A percentile compares a stretch with the other conserved stretches of the same genome.
Evolutionary conservation across 2,113 vertebrate genomes (phyloP).

Genomic region (Ellobius talpinus): DNA sequence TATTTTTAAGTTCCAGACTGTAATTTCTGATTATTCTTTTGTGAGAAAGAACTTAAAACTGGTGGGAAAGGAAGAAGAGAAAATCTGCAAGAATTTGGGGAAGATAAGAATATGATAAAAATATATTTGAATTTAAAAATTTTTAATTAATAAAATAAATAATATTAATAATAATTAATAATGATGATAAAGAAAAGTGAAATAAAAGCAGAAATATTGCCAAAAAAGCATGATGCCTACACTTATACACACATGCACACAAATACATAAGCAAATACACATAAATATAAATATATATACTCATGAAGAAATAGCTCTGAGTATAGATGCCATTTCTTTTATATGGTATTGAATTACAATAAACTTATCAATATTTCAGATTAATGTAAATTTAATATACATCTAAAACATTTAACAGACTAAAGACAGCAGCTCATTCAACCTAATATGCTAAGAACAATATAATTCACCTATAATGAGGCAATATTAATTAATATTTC

Average conservation of each 20-base stretch:
- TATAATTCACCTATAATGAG: background rate
- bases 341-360: background rate
- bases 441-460: background rate
- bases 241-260: background rate
- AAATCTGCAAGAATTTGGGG: background rate
- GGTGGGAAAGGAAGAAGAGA: background rate
- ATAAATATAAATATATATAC: background rate
- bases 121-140: background rate
- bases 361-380: background rate
- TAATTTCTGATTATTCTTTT: background rate
- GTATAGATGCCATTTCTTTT: background rate
- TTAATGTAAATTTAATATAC: background rate
- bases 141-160: background rate
- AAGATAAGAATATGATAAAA: background rate
- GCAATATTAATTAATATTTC: background rate
- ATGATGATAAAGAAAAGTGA: background rate
- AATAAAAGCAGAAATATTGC: background rate
- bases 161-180: background rate
- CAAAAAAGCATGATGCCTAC: background rate
- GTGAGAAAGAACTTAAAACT: background rate
- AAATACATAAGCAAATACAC: background rate
- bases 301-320: background rate
- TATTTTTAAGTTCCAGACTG: background rate
- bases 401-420: background rate
- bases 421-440: background rate